phyloP scores from a whole-genome alignment of 2,113 vertebrate genomes.

The Cyanoderma ruficeps region DNA sequence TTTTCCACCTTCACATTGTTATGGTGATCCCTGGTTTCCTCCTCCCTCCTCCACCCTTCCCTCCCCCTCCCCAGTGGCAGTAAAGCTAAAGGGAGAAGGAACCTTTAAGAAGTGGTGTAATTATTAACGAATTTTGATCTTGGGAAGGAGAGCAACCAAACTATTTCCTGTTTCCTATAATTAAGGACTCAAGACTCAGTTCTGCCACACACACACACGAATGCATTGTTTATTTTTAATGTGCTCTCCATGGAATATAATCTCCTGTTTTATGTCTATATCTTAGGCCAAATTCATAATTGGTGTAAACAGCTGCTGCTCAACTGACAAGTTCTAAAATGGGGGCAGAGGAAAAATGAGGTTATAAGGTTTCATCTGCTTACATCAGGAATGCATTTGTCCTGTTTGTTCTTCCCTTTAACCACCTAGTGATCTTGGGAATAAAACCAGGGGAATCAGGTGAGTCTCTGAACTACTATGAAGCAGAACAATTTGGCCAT shows the following conservation, averaged over 20 bases:
- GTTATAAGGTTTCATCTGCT: conserved; percentile 49
- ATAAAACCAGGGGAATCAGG: background rate
- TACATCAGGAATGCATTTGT: conserved; percentile 33
- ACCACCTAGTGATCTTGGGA: background rate
- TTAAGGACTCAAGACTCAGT: conserved; percentile 42
- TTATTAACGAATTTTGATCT: conserved; percentile 63
- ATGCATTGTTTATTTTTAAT: conserved; percentile 61
- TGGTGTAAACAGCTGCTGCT: conserved; percentile 53
- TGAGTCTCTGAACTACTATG: background rate
- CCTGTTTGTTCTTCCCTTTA: conserved; percentile 17
- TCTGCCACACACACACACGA: conserved; percentile 35
- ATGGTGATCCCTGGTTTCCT: conserved; percentile 36
- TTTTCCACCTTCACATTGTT: conserved; percentile 49
- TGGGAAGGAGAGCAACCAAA: conserved; percentile 45
- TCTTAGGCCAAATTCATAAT: conserved; percentile 55
- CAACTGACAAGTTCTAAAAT: conserved; percentile 27
- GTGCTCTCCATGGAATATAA: conserved; percentile 49
- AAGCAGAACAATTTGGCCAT: background rate
- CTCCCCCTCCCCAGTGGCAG: background rate
- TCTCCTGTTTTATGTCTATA: conserved; percentile 29
- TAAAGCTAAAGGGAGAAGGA: conserved; percentile 40
- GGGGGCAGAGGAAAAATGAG: conserved; percentile 12
- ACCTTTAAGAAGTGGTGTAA: conserved; percentile 46
- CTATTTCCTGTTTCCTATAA: conserved; percentile 70
- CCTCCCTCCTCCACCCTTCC: background rate